These are phyloP conservation scores for Hydropsyche betteni DNA, from an alignment of 2,888 invertebrate species.

Conservation along the genomic window DNA sequence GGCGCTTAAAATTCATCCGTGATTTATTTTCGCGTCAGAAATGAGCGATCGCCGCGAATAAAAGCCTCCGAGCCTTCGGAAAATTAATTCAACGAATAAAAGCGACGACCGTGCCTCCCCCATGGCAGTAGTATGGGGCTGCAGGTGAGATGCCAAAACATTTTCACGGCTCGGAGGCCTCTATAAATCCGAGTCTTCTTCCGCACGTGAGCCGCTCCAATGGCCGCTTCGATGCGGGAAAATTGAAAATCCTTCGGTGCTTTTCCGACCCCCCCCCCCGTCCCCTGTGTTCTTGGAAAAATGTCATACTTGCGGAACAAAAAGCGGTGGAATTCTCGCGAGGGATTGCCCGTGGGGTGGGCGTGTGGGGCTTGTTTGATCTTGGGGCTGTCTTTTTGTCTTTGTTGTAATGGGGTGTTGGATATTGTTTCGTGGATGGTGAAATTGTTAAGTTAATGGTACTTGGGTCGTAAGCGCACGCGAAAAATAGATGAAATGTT, in stretches of 20 bases:
- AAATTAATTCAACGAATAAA: conserved; percentile 42
- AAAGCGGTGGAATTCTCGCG: too few relatives aligned
- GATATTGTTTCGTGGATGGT: too few relatives aligned
- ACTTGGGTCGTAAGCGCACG: too few relatives aligned
- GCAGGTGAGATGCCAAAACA: conserved; percentile 17
- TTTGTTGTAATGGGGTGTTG: too few relatives aligned
- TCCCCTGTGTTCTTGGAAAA: too few relatives aligned
- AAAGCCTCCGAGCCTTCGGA: conserved; percentile 38
- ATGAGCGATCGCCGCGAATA: conserved; percentile 47
- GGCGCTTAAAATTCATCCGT: conserved; percentile 45
- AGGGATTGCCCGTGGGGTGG: too few relatives aligned
- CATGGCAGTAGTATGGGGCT: not conserved
- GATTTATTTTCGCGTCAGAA: conserved; percentile 48
- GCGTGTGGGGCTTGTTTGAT: too few relatives aligned
- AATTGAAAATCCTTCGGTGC: conserved; percentile 6
- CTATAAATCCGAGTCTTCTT: conserved; percentile 24
- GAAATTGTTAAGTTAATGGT: too few relatives aligned
- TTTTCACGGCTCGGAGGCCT: conserved; percentile 29
- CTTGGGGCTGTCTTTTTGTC: too few relatives aligned
- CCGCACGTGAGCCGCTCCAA: conserved; percentile 10
- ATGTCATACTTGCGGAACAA: too few relatives aligned
- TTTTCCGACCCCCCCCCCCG: too few relatives aligned
- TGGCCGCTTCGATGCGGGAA: conserved; percentile 12
- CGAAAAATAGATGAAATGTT: too few relatives aligned
- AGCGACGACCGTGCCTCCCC: not conserved